Base-by-base conservation (phyloP, 2,888 invertebrate genomes). In the Aspidiotus rigidus region DNA sequence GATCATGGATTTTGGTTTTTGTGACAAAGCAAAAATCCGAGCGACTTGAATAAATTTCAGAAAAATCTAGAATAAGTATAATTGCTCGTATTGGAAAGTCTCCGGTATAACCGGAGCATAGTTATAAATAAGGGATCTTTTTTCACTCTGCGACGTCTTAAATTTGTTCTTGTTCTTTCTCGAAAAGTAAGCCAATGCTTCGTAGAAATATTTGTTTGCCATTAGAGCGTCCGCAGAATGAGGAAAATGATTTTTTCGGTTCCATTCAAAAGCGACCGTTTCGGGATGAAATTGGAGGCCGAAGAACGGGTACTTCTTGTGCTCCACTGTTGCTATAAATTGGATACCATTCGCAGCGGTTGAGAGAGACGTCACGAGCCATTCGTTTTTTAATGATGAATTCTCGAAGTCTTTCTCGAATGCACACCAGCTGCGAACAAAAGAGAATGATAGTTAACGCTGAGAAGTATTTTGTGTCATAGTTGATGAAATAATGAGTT, bases 261-360 rank as follows among this genome's bases (percentile, higher is more conserved):
- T 40, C 71, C 71, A 71, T 64, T 72, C 72, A n/a, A 59, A 71
- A 2, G 67, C 40, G 15, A 67, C 56, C 62, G 72, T 72, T 60
- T 72, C 72, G n/a, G 72, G 72, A 62, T 72, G 72, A 49, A 72
- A 72, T 66, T 72, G 72, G 16, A 72, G 16, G n/a, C 69, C 72
- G 8, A 72, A 64, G 57, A 72, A 71, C 62, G 72, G 72, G 59
- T 72, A 72, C n/a, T 64, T 63, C 15, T 40, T 70, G 10, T 69
- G 69, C 62, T 72, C 72, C 55, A 72, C 67, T 54, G 56, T 71
- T 10, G 72, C 71, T 17, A 72, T 66, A 53, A 72, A 72, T 16
- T 70, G 41, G 7, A 72, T 10, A 54, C 70, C 70, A 11, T 57
- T 41, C 2, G 44, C 7, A 28, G 28, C 39, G 8, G 49, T 57